Conservation (phyloP, 2,797 vertebrate species). For the Sorex maritimensis region DNA sequence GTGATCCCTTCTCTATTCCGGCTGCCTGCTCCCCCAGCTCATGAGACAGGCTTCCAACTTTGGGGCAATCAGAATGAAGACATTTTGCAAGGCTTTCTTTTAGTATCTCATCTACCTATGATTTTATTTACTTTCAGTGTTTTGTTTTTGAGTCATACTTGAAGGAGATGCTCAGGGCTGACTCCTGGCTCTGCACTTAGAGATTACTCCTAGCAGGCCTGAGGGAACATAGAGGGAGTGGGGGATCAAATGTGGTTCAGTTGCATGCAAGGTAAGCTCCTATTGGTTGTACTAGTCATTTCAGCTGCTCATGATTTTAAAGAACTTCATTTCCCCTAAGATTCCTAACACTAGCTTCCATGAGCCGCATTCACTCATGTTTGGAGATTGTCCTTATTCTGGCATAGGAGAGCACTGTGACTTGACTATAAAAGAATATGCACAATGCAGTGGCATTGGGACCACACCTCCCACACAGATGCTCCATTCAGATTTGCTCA, state of each 20-base stretch:
- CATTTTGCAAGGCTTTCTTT: background rate
- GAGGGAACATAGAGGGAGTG: too few relatives aligned
- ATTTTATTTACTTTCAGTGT: background rate
- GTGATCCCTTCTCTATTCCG: too few relatives aligned
- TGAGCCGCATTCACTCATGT: background rate
- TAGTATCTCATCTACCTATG: background rate
- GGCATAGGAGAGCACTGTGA: constrained; percentile 16
- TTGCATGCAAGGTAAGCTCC: too few relatives aligned
- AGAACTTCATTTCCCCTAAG: constrained; percentile 33
- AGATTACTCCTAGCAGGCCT: too few relatives aligned
- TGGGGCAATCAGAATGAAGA: background rate
- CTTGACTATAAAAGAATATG: constrained; percentile 56
- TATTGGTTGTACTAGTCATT: too few relatives aligned
- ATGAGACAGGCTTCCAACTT: too few relatives aligned
- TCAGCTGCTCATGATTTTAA: constrained; percentile 23
- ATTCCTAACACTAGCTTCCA: constrained; percentile 4
- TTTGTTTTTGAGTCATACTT: too few relatives aligned
- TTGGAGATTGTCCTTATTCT: background rate
- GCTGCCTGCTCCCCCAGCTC: background rate
- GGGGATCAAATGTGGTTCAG: too few relatives aligned
- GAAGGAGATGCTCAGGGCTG: background rate
- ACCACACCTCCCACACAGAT: constrained; percentile 67
- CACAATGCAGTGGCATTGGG: background rate
- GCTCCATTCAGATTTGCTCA: constrained; percentile 20
- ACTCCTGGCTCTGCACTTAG: too few relatives aligned